Evolutionary conservation across 1,140 invertebrate genomes (phyloP), one percentile per base, ranked within the genome.

Genomic region (Geopemphigus sp.): DNA sequence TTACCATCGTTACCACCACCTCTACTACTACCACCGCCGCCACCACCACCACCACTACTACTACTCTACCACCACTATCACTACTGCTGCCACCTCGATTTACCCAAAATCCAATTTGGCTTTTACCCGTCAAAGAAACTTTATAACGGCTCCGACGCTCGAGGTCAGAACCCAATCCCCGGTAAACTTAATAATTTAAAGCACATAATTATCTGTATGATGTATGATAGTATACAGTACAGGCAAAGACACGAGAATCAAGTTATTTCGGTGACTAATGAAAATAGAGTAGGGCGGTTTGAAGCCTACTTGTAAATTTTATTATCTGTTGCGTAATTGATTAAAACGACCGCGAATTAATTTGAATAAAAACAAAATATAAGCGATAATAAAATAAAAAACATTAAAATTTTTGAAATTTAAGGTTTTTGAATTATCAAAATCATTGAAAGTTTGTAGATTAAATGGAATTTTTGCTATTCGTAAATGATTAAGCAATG

Each of bases 41-140:
- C 10, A 22, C n/a, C n/a, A 26, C 22, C 39, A 39, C 54, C 72
- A 19, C 15, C 26, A 24, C 54, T 22, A 5, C 32, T 22, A 61
- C 39, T n/a, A n/a, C n/a, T n/a, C n/a, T 17, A 22, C n/a, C n/a
- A 26, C 22, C 39, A 39, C 54, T 53, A 19, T 6, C 26, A 24
- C 54, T 22, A 5, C 32, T 22, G 59, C 39, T 15, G 11, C 32
- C 14, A 24, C 74, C 24, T 26, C 39, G 22, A 50, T 57, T 78
- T 50, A 26, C 74, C 74, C 56, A 50, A 78, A 78, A 78, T 78
- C 74, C 54, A 61, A 78, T 78, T 78, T 78, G 56, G 74, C 54
- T 78, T 76, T 76, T 78, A 78, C 74, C 56, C 56, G 56, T 76
- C 74, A 61, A 59, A 78, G 74, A 61, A 78, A 78, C 74, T 78